Evolutionary conservation across 2,113 vertebrate genomes (phyloP), one percentile per base, ranked within the genome.

Genomic region (Malurus melanocephalus): DNA sequence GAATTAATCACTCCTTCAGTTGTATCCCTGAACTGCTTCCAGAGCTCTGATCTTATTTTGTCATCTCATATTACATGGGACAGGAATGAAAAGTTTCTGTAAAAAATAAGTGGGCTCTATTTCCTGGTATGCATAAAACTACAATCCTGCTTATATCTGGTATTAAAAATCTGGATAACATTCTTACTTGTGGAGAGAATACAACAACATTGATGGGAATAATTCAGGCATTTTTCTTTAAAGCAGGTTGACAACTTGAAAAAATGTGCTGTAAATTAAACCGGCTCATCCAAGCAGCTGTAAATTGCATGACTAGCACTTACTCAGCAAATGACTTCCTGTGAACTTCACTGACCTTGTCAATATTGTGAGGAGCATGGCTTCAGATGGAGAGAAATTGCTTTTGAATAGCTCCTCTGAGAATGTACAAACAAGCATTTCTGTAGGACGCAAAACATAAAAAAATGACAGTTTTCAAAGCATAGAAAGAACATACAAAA

Each of bases 291-390:
- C 75, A 73, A 82, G 72, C 80, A 90, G 71, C 68, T 91, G 72
- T 71, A 92, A 92, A 88, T 43, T 92, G 78, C 85, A 56, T 68
- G 76, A 85, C 45, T 43, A 85, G 85, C 78, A 85, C 89, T 94
- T 90, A 89, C 33, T 93, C 95, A 94, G 92, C 85, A 93, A 88
- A 92, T 75, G 38, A 83, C 55, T 94, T 85, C 62, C 79, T 76
- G 79, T 71, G 89, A 88, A 88, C 92, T 84, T 89, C 40, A 16
- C 57, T 88, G 89, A 91, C 92, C 92, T 93, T 96, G 89, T 85
- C 85, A 86, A 79, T 92, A 81, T 42, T 76, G 43, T 48, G 52
- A 86, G 51, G 20, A 68, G 30, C 49, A 17, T 23, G 23, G 64
- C 73, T 72, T 78, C 75, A 75, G 30, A 80, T 22, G 15, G 77